A percentile compares a stretch with the other conserved stretches of the same genome.
These are phyloP conservation scores for Carpatolechia fugitivella DNA, from an alignment of 2,888 invertebrate species.

Conservation along the genomic window DNA sequence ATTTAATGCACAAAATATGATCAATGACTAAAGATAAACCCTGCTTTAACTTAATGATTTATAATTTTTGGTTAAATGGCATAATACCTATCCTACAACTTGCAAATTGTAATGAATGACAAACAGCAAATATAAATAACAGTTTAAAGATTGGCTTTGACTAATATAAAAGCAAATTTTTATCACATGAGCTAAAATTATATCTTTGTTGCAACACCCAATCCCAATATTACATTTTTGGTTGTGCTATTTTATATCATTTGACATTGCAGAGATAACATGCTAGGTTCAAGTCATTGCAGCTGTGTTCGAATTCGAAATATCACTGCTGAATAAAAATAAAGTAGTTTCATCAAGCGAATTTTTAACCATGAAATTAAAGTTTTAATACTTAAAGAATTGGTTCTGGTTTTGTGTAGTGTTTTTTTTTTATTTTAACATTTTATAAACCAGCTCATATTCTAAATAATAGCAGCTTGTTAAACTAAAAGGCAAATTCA, in stretches of 20 bases:
- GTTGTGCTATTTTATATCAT: background rate
- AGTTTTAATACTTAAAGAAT: too few relatives aligned
- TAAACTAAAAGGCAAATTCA: background rate
- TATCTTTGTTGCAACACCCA: too few relatives aligned
- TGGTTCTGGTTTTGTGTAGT: too few relatives aligned
- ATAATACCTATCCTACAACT: slow-evolving; percentile 38
- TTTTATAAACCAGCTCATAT: too few relatives aligned
- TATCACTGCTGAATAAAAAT: too few relatives aligned
- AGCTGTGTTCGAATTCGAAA: too few relatives aligned
- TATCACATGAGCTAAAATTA: background rate
- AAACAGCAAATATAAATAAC: slow-evolving; percentile 50
- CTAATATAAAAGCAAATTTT: background rate
- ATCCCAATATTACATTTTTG: background rate
- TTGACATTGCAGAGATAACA: too few relatives aligned
- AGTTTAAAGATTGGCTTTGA: slow-evolving; percentile 27
- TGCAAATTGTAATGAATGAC: slow-evolving; percentile 35
- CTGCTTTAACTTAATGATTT: slow-evolving; percentile 45
- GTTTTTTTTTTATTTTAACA: too few relatives aligned
- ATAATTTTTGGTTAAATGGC: slow-evolving; percentile 39
- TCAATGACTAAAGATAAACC: slow-evolving; percentile 48
- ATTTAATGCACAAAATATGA: slow-evolving; percentile 45
- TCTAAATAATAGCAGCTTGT: background rate
- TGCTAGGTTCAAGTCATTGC: too few relatives aligned
- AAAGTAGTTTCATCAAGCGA: too few relatives aligned
- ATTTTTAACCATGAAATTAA: too few relatives aligned